phyloP scores from a whole-genome alignment of 1,140 invertebrate species.

The Drosophila nikananu region DNA sequence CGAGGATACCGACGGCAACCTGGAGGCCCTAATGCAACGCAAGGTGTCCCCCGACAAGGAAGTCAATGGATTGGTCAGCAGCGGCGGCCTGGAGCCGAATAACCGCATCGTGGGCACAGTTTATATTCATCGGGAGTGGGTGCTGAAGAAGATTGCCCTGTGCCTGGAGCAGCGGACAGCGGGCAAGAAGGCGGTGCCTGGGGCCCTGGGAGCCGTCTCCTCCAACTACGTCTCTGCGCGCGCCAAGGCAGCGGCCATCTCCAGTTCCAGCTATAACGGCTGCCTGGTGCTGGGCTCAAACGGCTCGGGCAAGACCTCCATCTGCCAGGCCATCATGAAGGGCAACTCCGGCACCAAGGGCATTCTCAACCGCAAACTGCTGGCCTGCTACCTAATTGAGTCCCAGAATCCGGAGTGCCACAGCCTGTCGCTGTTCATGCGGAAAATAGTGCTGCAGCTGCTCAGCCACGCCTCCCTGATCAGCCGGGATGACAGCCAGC shows the following conservation, averaged over 20 bases:
- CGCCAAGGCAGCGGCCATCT: slow-evolving; percentile 77
- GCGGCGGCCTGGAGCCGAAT: slow-evolving; percentile 27
- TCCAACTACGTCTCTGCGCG: slow-evolving; percentile 67
- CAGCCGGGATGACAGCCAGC: slow-evolving; percentile 72
- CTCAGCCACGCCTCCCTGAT: slow-evolving; percentile 87
- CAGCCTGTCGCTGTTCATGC: slow-evolving; percentile 93
- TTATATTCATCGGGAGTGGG: slow-evolving; percentile 92
- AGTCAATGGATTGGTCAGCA: slow-evolving; percentile 71
- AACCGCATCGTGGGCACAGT: slow-evolving; percentile 67
- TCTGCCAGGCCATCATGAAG: slow-evolving; percentile 88
- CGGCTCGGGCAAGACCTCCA: slow-evolving; percentile 94
- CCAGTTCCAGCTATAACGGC: slow-evolving; percentile 80
- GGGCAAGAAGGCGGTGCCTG: slow-evolving; percentile 76
- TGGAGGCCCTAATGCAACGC: slow-evolving; percentile 80
- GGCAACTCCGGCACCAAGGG: slow-evolving; percentile 84
- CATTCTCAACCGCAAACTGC: slow-evolving; percentile 90
- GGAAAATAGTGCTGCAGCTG: slow-evolving; percentile 93
- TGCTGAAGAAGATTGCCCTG: slow-evolving; percentile 96
- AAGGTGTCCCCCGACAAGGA: slow-evolving; percentile 83
- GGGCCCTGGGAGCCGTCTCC: slow-evolving; percentile 53
- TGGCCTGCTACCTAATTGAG: slow-evolving; percentile 93
- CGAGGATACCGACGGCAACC: slow-evolving; percentile 72
- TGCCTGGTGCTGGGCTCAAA: slow-evolving; percentile 82
- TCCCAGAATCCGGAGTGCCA: slow-evolving; percentile 86
- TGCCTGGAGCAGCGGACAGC: slow-evolving; percentile 93